Conservation (phyloP, 2,797 vertebrate genomes). For the Odontamblyopus lacepedii region DNA sequence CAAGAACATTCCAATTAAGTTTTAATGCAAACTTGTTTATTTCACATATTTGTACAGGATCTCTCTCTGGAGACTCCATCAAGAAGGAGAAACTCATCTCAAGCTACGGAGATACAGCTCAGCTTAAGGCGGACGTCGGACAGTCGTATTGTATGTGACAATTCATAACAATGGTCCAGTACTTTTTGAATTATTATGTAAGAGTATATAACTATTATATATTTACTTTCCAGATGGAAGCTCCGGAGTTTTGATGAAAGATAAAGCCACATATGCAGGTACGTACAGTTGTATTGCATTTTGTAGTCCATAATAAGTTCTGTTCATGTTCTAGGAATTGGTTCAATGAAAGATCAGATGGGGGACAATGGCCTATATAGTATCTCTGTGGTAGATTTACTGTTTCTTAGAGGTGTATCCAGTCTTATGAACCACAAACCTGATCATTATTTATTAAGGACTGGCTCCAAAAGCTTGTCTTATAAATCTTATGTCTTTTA, state of each 20-base stretch:
- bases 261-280: slow-evolving; percentile 91
- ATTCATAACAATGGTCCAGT: not conserved
- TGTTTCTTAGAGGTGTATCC: too few species aligned
- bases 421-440: too few species aligned
- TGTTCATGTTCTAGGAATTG: not conserved
- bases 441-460: too few species aligned
- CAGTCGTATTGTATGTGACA: slow-evolving; percentile 77
- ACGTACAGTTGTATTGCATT: slow-evolving; percentile 13
- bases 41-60: slow-evolving; percentile 68
- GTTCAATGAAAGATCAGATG: too few species aligned
- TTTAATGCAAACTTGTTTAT: not conserved
- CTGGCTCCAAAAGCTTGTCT: too few species aligned
- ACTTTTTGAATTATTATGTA: not conserved
- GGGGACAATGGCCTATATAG: too few species aligned
- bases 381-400: too few species aligned
- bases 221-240: slow-evolving; percentile 68
- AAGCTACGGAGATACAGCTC: slow-evolving; percentile 72
- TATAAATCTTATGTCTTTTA: too few species aligned
- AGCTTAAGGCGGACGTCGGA: slow-evolving; percentile 76
- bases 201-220: not conserved
- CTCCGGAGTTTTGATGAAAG: slow-evolving; percentile 81
- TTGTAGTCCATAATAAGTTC: not conserved
- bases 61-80: slow-evolving; percentile 86
- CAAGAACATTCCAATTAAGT: not conserved
- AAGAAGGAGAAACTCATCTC: slow-evolving; percentile 89